A percentile compares a stretch with the other conserved stretches of the same genome.
Conservation (phyloP, 2,113 vertebrate genomes). For the Edolisoma coerulescens region DNA sequence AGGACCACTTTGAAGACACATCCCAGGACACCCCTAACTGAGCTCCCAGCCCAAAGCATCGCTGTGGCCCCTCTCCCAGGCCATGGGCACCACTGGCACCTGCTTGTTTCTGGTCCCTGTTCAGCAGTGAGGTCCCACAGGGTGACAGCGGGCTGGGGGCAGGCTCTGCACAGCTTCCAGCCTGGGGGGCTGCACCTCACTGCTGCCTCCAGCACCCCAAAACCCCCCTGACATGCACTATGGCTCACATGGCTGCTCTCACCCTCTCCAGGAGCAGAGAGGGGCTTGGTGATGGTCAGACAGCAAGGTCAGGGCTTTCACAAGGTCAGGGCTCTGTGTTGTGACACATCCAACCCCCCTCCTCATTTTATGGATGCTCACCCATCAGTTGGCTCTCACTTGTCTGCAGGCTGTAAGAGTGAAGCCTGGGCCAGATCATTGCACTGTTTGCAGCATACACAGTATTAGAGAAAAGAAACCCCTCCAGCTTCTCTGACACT, state of each 20-base stretch:
- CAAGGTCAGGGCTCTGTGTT: accelerated
- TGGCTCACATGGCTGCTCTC: background rate
- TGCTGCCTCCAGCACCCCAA: background rate
- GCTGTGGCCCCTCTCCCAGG: background rate
- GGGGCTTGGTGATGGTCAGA: background rate
- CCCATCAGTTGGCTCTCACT: accelerated
- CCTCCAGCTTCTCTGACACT: background rate
- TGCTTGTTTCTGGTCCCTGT: background rate
- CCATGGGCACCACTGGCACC: too few relatives aligned
- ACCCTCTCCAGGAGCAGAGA: background rate
- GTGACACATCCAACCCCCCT: background rate
- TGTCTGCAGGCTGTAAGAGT: background rate
- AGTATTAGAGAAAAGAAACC: background rate
- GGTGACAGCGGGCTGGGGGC: accelerated
- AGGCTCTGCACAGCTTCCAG: background rate
- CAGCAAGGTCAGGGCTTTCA: background rate
- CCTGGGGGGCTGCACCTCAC: background rate
- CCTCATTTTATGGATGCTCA: background rate
- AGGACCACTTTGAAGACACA: background rate
- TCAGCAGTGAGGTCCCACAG: background rate
- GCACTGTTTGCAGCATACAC: background rate
- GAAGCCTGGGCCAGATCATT: background rate
- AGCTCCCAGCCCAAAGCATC: background rate
- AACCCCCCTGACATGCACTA: background rate
- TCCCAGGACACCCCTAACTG: background rate